Evolutionary conservation across 2,888 invertebrate genomes (phyloP).

Genomic region (Nycteola revayana): DNA sequence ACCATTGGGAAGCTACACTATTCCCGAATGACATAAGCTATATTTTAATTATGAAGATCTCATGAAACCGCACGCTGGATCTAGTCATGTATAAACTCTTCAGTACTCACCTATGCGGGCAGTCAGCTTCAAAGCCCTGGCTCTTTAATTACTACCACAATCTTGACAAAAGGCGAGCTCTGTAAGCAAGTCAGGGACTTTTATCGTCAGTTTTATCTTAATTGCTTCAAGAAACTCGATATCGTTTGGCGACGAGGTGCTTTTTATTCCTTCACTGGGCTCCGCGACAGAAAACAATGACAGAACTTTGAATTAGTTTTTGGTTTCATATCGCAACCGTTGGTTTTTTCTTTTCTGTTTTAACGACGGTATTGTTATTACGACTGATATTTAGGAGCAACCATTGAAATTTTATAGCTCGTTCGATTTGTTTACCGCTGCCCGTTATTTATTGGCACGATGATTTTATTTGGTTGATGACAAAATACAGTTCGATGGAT

Average conservation of each 20-base stretch:
- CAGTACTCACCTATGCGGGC: slow-evolving; percentile 43
- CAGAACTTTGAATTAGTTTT: slow-evolving; percentile 76
- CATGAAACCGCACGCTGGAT: no score
- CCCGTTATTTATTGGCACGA: slow-evolving; percentile 36
- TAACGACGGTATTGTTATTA: slow-evolving; percentile 55
- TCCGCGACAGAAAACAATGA: slow-evolving; percentile 68
- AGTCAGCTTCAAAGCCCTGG: slow-evolving; percentile 37
- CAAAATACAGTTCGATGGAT: no score
- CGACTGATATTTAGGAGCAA: slow-evolving; percentile 49
- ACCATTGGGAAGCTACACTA: no score
- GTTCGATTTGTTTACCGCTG: slow-evolving; percentile 44
- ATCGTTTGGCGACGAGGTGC: slow-evolving; percentile 76
- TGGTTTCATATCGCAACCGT: slow-evolving; percentile 63
- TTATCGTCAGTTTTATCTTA: slow-evolving; percentile 77
- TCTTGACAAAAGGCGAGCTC: slow-evolving; percentile 49
- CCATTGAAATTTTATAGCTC: slow-evolving; percentile 50
- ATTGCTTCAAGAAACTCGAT: slow-evolving; percentile 79
- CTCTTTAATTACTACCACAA: slow-evolving; percentile 60
- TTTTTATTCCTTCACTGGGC: slow-evolving; percentile 66
- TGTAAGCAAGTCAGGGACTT: slow-evolving; percentile 53
- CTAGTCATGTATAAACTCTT: no score
- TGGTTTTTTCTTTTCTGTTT: slow-evolving; percentile 50
- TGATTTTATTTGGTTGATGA: no score
- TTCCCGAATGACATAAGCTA: not conserved
- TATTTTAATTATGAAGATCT: not conserved